phyloP scores from a whole-genome alignment of 2,113 vertebrate genomes.

The Malurus alboscapulatus region DNA sequence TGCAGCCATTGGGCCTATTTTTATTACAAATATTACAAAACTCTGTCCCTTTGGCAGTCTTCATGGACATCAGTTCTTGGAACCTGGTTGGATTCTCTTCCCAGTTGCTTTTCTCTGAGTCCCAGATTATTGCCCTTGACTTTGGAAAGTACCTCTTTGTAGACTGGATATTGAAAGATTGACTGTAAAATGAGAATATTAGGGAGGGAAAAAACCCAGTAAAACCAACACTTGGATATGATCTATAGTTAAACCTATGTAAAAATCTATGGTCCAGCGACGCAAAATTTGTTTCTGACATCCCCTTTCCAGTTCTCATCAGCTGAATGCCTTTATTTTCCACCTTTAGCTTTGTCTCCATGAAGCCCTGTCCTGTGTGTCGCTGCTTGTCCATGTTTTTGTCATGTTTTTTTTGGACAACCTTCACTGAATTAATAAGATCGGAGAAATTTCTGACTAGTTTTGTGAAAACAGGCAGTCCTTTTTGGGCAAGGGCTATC shows the following conservation, averaged over 20 bases:
- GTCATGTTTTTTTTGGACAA: neutral
- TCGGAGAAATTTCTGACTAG: neutral
- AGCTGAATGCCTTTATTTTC: neutral
- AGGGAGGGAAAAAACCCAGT: neutral
- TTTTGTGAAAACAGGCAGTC: neutral
- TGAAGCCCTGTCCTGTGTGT: neutral
- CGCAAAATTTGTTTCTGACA: neutral
- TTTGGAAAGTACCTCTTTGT: neutral
- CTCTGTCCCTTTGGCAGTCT: neutral
- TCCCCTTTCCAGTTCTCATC: neutral
- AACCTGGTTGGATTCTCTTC: neutral
- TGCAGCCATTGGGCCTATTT: neutral
- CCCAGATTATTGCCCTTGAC: neutral
- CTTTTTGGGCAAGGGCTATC: neutral
- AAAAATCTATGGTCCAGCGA: neutral
- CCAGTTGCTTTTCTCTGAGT: neutral
- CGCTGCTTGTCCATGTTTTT: neutral
- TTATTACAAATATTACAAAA: neutral
- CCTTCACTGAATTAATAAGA: neutral
- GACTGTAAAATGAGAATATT: neutral
- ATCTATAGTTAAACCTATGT: neutral
- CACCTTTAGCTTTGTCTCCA: neutral
- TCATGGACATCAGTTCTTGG: neutral
- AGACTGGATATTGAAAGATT: neutral
- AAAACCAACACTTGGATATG: neutral